A percentile compares a stretch with the other conserved stretches of the same genome.
phyloP scores from a whole-genome alignment of 2,888 invertebrate species.

The Tribolium freemani region DNA sequence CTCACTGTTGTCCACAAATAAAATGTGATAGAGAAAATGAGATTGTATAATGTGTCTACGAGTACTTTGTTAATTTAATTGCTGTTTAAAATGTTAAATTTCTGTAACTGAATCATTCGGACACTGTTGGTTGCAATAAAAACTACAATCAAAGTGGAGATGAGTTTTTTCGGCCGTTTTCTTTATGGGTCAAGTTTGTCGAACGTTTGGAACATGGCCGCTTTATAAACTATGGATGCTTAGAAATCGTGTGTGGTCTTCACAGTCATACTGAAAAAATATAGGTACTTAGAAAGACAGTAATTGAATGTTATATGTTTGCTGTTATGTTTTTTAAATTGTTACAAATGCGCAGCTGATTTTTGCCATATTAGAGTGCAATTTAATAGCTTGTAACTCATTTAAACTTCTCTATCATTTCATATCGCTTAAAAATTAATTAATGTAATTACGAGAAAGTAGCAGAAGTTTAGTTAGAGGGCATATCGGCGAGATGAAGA shows the following conservation, averaged over 20 bases:
- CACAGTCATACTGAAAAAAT: slow-evolving; percentile 46
- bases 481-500: slow-evolving; percentile 10
- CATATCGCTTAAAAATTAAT: not conserved
- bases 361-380: not conserved
- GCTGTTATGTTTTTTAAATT: slow-evolving; percentile 7
- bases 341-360: not conserved
- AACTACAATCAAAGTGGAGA: slow-evolving; percentile 1
- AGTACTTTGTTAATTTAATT: not conserved
- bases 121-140: not conserved
- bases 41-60: not conserved
- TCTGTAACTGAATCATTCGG: not conserved
- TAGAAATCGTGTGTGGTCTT: slow-evolving; percentile 58
- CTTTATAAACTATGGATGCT: slow-evolving; percentile 54
- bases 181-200: slow-evolving; percentile 52
- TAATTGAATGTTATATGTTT: slow-evolving; percentile 23
- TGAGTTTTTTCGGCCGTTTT: slow-evolving; percentile 45
- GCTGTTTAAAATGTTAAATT: not conserved
- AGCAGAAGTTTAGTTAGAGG: not conserved
- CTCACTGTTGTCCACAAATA: slow-evolving; percentile 19
- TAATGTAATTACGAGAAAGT: not conserved
- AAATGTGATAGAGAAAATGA: not conserved
- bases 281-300: slow-evolving; percentile 46
- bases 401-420: not conserved
- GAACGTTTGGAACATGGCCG: slow-evolving; percentile 53
- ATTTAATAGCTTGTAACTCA: not conserved